Conservation (phyloP, 2,888 invertebrate genomes). For the Acronicta psi region DNA sequence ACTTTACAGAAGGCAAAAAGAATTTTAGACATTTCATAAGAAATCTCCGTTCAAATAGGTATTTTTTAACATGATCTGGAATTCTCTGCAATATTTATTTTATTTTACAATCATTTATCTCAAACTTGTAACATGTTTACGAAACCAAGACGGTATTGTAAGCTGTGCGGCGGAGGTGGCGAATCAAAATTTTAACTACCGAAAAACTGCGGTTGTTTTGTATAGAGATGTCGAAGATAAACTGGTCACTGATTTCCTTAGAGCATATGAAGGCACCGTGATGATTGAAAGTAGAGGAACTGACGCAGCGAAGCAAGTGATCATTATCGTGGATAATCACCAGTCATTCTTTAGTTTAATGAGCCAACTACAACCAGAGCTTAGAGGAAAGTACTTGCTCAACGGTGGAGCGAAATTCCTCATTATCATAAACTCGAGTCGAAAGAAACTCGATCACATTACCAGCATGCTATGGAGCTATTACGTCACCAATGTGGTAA, state of each 20-base stretch:
- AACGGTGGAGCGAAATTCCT: conserved; percentile 70
- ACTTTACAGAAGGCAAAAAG: conserved; percentile 3
- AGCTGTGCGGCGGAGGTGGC: conserved; percentile 67
- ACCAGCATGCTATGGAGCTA: conserved; percentile 71
- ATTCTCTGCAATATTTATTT: conserved; percentile 22
- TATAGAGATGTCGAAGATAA: conserved; percentile 66
- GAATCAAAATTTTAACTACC: conserved; percentile 69
- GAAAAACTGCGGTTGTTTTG: conserved; percentile 65
- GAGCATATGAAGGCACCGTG: conserved; percentile 69
- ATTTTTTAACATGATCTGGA: conserved; percentile 11
- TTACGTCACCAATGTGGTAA: conserved; percentile 68
- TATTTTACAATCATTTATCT: conserved; percentile 26
- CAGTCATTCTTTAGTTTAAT: conserved; percentile 68
- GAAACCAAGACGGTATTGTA: conserved; percentile 55
- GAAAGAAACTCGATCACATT: conserved; percentile 66
- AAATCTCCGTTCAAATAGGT: conserved; percentile 1
- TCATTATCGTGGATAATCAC: conserved; percentile 70
- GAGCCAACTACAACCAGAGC: conserved; percentile 68
- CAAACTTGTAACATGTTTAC: conserved; percentile 32
- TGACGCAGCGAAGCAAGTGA: conserved; percentile 66
- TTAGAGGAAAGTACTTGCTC: conserved; percentile 71
- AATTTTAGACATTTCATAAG: conserved; percentile 7
- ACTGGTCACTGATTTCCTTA: conserved; percentile 65
- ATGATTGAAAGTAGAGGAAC: conserved; percentile 67
- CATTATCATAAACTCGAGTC: conserved; percentile 65